Base-by-base conservation (phyloP, 2,888 invertebrate genomes). In the Hypselothyrea guttata region DNA sequence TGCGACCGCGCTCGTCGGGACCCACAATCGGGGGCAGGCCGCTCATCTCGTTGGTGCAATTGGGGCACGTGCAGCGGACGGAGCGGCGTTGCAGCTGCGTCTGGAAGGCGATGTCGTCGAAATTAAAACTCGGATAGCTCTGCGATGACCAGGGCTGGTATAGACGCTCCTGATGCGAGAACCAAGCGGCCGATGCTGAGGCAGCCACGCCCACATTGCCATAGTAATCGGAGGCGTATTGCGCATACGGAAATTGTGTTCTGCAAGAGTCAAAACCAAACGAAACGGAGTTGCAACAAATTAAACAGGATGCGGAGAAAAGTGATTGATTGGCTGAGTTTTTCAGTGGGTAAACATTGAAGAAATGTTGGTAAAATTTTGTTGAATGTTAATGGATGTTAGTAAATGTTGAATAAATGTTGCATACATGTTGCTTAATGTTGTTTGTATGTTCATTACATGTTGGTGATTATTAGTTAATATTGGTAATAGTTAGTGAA, bases 41-140 rank as follows among this genome's bases (percentile, higher is more conserved):
- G 76, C 92, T 95, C 87, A 94, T 95, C 91, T 93, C 97, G 75
- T 92, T 94, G 75, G 94, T 93, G 89, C 93, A 96, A 90, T 94
- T 96, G n/a, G 93, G 96, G 88, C 94, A 96, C 48, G 94, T 93
- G 88, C 95, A 95, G 84, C 95, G 94, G 22, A 94, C 93, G 71
- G 94, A 94, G 58, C 95, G 92, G 0, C 95, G 91, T 66, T 94
- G 94, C 31, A 93, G 91, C 61, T 92, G 92, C 1, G 92, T 59
- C 62, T 89, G 90, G 59, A 88, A 89, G 34, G 89, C 88, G 16
- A 89, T 87, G 52, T 90, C 90, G 9, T 90, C 90, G 15, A 90
- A 88, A 51, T 88, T 88, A 27, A 89, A 89, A 47, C 84, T 82
- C 1, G 89, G 82, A 74, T 88, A 89, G 15, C 86, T 83, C 41